A percentile compares a stretch with the other conserved stretches of the same genome.
Conservation (phyloP, 2,888 invertebrate genomes). For the Eupithecia inturbata region DNA sequence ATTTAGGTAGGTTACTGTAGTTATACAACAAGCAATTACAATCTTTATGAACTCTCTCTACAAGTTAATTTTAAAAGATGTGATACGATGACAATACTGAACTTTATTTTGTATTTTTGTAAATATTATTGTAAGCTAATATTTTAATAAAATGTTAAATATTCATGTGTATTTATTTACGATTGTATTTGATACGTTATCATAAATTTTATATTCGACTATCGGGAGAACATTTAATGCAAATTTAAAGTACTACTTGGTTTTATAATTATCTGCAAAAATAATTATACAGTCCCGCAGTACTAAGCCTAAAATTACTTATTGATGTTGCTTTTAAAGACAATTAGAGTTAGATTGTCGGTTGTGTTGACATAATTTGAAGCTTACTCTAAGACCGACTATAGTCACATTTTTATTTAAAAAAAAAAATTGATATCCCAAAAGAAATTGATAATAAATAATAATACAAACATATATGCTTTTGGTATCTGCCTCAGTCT, state of each 20-base stretch:
- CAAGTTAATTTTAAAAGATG: conserved; percentile 20
- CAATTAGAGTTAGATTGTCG: background rate
- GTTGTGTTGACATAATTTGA: background rate
- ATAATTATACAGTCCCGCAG: background rate
- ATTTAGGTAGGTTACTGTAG: conserved; percentile 23
- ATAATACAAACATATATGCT: background rate
- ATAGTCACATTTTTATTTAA: background rate
- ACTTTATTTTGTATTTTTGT: conserved; percentile 70
- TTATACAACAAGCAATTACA: conserved; percentile 20
- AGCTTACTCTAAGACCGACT: no score
- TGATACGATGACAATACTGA: conserved; percentile 45
- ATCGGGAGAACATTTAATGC: no score
- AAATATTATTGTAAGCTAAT: conserved; percentile 70
- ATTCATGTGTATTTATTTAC: conserved; percentile 16
- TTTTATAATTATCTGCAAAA: background rate
- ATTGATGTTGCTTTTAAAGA: no score
- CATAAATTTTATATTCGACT: no score
- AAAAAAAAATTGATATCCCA: no score
- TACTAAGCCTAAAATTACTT: no score
- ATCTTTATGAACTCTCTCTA: conserved; percentile 24
- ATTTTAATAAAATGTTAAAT: conserved; percentile 61
- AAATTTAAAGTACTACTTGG: no score
- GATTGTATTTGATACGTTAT: background rate
- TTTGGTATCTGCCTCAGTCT: background rate
- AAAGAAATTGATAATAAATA: no score